Conservation (phyloP, 2,888 invertebrate species). For the Drosophila aldrichi region DNA sequence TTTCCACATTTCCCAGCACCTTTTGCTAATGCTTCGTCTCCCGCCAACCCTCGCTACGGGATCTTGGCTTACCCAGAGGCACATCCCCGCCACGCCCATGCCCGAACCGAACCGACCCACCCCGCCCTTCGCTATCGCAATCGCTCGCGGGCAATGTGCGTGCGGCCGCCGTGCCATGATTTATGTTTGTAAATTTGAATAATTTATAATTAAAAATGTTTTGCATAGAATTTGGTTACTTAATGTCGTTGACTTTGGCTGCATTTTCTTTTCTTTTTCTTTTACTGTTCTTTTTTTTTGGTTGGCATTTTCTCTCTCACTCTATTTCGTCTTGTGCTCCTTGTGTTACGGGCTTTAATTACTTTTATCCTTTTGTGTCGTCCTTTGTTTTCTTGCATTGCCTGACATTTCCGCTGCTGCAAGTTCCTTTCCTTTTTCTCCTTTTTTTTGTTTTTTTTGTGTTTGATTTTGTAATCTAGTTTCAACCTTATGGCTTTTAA, state of each 20-base stretch:
- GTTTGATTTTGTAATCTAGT: constrained; percentile 68
- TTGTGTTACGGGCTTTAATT: constrained; percentile 65
- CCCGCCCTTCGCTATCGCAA: constrained; percentile 38
- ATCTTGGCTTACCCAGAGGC: constrained; percentile 37
- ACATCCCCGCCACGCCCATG: constrained; percentile 12
- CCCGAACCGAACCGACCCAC: constrained; percentile 12
- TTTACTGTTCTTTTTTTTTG: neutral
- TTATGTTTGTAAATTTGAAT: constrained; percentile 82
- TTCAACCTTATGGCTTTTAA: constrained; percentile 78
- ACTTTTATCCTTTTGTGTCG: constrained; percentile 71
- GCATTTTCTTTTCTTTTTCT: constrained; percentile 35
- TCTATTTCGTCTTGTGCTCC: constrained; percentile 37
- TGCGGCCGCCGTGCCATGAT: constrained; percentile 73
- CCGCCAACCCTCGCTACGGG: constrained; percentile 44
- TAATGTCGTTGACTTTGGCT: constrained; percentile 70
- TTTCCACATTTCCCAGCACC: constrained; percentile 57
- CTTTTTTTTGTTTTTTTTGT: constrained; percentile 8
- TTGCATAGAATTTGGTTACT: constrained; percentile 78
- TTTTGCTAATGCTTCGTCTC: constrained; percentile 26
- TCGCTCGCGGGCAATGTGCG: constrained; percentile 58
- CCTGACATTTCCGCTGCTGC: constrained; percentile 69
- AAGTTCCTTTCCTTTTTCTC: constrained; percentile 33
- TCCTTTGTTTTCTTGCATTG: constrained; percentile 41
- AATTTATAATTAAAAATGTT: constrained; percentile 82
- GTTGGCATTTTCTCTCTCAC: constrained; percentile 32